phyloP scores from a whole-genome alignment of 2,113 vertebrate genomes.

The Scomber scombrus region DNA sequence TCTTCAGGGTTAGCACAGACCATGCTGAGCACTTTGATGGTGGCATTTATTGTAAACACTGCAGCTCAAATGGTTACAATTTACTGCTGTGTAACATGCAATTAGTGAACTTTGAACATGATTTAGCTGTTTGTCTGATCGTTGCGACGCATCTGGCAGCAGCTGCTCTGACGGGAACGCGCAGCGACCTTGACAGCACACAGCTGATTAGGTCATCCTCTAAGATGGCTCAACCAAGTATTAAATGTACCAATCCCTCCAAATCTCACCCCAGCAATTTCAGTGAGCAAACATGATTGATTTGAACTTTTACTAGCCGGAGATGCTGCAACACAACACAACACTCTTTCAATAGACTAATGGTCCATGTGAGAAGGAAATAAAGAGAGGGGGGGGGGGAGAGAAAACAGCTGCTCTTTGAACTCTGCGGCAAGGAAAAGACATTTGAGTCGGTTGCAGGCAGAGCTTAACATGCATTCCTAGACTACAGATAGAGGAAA shows the following conservation, averaged over 20 bases:
- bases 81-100: slow-evolving; percentile 33
- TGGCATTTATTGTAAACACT: slow-evolving; percentile 26
- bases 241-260: slow-evolving; percentile 74
- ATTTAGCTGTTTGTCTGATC: slow-evolving; percentile 52
- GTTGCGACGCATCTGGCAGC: slow-evolving; percentile 42
- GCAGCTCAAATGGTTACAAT: slow-evolving; percentile 19
- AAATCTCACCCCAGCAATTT: slow-evolving; percentile 68
- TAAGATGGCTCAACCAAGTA: slow-evolving; percentile 74
- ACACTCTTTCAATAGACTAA: slow-evolving; percentile 65
- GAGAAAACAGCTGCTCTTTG: slow-evolving; percentile 43
- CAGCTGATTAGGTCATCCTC: slow-evolving; percentile 79
- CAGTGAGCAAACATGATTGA: slow-evolving; percentile 72
- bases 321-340: slow-evolving; percentile 51
- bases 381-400: slow-evolving; percentile 11
- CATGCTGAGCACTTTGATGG: not conserved
- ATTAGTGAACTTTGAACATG: slow-evolving; percentile 73
- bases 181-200: slow-evolving; percentile 70
- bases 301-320: slow-evolving; percentile 65
- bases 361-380: slow-evolving; percentile 49
- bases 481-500: not conserved
- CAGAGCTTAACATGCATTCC: slow-evolving; percentile 26
- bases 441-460: slow-evolving; percentile 9
- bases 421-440: slow-evolving; percentile 39
- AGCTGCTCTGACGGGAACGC: slow-evolving; percentile 54
- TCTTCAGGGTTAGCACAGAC: not conserved